Evolutionary conservation across 2,888 invertebrate genomes (phyloP).

Genomic region (Yponomeuta malinellus): DNA sequence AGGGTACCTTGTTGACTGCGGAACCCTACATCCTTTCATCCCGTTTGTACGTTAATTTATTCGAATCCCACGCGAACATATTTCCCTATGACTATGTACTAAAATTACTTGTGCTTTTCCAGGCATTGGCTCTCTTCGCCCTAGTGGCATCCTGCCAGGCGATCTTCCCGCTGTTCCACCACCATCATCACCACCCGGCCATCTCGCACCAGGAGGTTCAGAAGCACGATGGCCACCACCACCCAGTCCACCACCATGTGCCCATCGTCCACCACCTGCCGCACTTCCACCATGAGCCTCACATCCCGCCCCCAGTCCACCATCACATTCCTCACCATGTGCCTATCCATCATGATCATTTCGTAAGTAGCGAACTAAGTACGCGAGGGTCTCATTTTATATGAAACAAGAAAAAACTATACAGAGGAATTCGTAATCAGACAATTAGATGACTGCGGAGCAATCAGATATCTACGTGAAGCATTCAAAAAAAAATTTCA

Average conservation of each 20-base stretch:
- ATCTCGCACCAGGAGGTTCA: conserved; percentile 62
- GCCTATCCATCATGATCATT: conserved; percentile 50
- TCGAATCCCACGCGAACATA: too few relatives aligned
- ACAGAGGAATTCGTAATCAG: background rate
- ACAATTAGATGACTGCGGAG: too few relatives aligned
- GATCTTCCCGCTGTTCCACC: conserved; percentile 52
- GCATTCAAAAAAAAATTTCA: too few relatives aligned
- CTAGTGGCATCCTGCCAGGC: conserved; percentile 55
- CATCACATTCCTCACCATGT: conserved; percentile 24
- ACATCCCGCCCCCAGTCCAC: conserved; percentile 30
- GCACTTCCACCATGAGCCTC: conserved; percentile 25
- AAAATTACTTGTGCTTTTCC: conserved; percentile 19
- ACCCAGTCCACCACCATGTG: conserved; percentile 30
- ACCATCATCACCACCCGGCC: conserved; percentile 50
- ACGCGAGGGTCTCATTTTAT: background rate
- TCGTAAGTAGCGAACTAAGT: conserved; percentile 44
- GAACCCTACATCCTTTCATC: too few relatives aligned
- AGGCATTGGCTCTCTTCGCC: conserved; percentile 47
- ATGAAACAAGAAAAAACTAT: background rate
- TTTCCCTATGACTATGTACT: too few relatives aligned
- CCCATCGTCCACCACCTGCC: conserved; percentile 39
- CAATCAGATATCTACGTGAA: too few relatives aligned
- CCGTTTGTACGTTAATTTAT: too few relatives aligned
- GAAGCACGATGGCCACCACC: conserved; percentile 55
- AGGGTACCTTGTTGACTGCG: too few relatives aligned